Conservation (phyloP, 2,113 vertebrate genomes). For the Pelusios castaneus region DNA sequence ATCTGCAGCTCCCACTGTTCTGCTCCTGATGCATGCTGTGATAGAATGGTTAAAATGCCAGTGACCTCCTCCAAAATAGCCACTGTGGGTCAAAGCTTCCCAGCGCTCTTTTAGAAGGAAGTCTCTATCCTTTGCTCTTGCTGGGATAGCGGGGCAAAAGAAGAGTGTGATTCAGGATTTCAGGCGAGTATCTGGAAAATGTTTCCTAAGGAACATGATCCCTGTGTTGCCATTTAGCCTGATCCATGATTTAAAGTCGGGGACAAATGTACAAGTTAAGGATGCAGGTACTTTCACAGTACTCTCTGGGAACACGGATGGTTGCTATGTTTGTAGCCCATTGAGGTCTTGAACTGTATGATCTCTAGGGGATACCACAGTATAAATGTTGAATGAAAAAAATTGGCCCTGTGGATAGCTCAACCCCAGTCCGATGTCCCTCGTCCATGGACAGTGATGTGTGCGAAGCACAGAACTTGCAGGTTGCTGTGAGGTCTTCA, state of each 20-base stretch:
- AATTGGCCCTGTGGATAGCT: background rate
- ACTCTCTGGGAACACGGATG: background rate
- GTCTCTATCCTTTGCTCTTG: background rate
- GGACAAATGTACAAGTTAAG: background rate
- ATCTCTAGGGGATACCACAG: background rate
- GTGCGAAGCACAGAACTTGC: background rate
- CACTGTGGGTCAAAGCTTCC: background rate
- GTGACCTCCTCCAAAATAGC: background rate
- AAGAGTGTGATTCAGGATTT: background rate
- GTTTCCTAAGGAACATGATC: background rate
- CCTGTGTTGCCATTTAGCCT: background rate
- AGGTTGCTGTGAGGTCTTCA: fast-evolving
- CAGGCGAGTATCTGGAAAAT: background rate
- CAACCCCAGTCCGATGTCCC: background rate
- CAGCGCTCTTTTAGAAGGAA: background rate
- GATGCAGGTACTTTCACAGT: background rate
- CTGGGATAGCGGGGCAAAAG: background rate
- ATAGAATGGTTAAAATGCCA: background rate
- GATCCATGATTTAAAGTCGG: background rate
- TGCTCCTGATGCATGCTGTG: fast-evolving
- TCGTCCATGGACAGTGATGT: fast-evolving
- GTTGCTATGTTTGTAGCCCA: background rate
- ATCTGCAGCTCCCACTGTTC: background rate
- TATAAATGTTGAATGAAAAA: background rate
- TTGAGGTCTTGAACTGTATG: background rate